Percentiles rank a stretch among this genome's conserved stretches.
These are phyloP conservation scores for Ashinkailepas kermadecensis DNA, from an alignment of 2,888 invertebrate genomes.

Conservation along the genomic window DNA sequence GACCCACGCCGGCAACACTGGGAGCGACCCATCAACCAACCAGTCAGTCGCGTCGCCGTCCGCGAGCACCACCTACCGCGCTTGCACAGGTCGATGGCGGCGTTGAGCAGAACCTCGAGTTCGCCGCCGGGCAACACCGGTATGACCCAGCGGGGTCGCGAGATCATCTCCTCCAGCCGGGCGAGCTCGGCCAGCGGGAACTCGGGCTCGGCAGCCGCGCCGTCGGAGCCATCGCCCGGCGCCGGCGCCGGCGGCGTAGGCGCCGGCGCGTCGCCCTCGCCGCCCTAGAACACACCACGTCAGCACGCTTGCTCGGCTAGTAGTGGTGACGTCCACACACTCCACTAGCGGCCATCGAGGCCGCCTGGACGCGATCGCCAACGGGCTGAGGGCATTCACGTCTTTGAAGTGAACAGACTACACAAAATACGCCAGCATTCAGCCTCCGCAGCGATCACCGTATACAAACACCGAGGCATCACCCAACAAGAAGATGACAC, in stretches of 20 bases:
- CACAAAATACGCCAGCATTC: neutral
- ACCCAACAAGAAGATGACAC: no score
- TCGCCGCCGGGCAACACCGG: conserved; percentile 95
- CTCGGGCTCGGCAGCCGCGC: conserved; percentile 47
- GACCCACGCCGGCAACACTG: no score
- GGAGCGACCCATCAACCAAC: no score
- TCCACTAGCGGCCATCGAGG: neutral
- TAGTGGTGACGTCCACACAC: neutral
- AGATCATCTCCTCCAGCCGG: conserved; percentile 90
- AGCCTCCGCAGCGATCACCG: neutral
- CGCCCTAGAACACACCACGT: conserved; percentile 25
- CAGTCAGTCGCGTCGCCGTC: no score
- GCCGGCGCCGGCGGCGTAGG: neutral
- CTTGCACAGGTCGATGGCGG: conserved; percentile 76
- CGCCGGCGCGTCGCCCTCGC: conserved; percentile 29
- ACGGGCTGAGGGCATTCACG: neutral
- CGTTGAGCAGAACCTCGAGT: conserved; percentile 79
- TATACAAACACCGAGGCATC: neutral
- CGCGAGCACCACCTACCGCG: conserved; percentile 51
- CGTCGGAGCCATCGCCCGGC: neutral
- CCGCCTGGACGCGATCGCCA: no score
- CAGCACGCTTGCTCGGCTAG: neutral
- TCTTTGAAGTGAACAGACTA: neutral
- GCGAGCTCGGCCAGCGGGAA: conserved; percentile 83
- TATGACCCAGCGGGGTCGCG: conserved; percentile 92